These are phyloP conservation scores for Nymphalis c-album DNA, from an alignment of 2,888 invertebrate species.

Conservation along the genomic window DNA sequence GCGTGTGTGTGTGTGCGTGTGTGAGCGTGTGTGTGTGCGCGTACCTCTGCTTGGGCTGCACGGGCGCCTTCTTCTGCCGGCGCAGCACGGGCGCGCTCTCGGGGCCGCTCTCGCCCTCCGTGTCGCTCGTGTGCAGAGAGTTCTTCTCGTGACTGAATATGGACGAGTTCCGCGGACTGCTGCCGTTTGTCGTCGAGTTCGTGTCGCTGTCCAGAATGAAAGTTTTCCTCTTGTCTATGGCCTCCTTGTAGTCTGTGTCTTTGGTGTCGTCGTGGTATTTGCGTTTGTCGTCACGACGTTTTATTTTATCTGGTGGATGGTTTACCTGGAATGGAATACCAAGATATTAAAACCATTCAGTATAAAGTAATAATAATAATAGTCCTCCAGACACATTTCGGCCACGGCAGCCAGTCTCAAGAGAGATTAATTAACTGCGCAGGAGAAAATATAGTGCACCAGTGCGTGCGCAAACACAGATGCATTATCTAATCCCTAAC, in stretches of 20 bases:
- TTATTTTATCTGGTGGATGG: constrained; percentile 57
- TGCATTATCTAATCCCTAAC: too few relatives aligned
- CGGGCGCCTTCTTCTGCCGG: constrained; percentile 55
- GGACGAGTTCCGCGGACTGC: constrained; percentile 74
- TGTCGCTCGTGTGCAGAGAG: constrained; percentile 64
- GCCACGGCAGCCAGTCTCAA: too few relatives aligned
- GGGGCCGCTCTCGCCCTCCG: constrained; percentile 72
- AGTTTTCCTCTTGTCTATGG: constrained; percentile 69
- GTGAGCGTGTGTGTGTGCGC: too few relatives aligned
- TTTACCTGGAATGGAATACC: constrained; percentile 55
- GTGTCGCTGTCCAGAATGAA: constrained; percentile 76
- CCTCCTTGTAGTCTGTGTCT: constrained; percentile 64
- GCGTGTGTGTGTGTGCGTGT: too few relatives aligned
- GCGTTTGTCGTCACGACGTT: constrained; percentile 63
- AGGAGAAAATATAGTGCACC: too few relatives aligned
- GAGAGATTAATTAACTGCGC: too few relatives aligned
- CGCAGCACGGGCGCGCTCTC: constrained; percentile 70
- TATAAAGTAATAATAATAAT: too few relatives aligned
- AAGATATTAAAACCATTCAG: not conserved
- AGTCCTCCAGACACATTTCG: too few relatives aligned
- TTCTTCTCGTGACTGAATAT: constrained; percentile 71
- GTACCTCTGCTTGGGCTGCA: constrained; percentile 66
- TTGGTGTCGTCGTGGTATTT: constrained; percentile 71
- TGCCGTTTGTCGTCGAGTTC: constrained; percentile 75
- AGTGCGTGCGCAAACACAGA: too few relatives aligned